Percentiles rank a stretch among this genome's conserved stretches.
Evolutionary conservation across 2,888 invertebrate species (phyloP).

Genomic region (Eilema griseolum): DNA sequence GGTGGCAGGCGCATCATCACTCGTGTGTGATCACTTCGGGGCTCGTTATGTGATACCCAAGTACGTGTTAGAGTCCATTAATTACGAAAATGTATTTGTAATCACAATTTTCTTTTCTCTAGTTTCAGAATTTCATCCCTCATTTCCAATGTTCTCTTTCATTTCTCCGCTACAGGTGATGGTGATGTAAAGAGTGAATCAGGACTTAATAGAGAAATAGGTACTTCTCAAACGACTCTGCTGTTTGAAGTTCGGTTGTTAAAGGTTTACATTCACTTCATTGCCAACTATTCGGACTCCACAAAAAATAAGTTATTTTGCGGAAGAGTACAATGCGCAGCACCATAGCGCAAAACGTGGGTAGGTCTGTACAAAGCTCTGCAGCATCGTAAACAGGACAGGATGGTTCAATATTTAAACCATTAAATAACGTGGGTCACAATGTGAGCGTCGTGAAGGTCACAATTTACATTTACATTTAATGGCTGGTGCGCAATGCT

Average conservation of each 20-base stretch:
- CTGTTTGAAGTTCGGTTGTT: too few species aligned
- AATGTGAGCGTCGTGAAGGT: conserved; percentile 1
- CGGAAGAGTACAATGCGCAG: background rate
- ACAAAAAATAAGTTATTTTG: background rate
- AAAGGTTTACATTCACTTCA: background rate
- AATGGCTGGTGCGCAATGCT: background rate
- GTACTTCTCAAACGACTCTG: too few species aligned
- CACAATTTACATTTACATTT: background rate
- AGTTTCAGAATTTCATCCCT: background rate
- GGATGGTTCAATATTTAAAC: background rate
- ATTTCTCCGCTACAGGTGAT: background rate
- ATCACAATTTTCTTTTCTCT: background rate
- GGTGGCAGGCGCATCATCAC: background rate
- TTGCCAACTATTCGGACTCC: background rate
- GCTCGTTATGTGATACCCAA: background rate
- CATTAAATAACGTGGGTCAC: conserved; percentile 4
- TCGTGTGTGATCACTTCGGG: background rate
- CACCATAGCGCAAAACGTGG: background rate
- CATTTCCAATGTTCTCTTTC: background rate
- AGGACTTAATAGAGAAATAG: too few species aligned
- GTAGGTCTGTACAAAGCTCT: background rate
- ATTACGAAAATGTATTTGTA: background rate
- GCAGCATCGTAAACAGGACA: background rate
- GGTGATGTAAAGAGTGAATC: too few species aligned
- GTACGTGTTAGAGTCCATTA: background rate